Base-by-base conservation (phyloP, 1,140 invertebrate genomes). In the Drosophila nasuta region DNA sequence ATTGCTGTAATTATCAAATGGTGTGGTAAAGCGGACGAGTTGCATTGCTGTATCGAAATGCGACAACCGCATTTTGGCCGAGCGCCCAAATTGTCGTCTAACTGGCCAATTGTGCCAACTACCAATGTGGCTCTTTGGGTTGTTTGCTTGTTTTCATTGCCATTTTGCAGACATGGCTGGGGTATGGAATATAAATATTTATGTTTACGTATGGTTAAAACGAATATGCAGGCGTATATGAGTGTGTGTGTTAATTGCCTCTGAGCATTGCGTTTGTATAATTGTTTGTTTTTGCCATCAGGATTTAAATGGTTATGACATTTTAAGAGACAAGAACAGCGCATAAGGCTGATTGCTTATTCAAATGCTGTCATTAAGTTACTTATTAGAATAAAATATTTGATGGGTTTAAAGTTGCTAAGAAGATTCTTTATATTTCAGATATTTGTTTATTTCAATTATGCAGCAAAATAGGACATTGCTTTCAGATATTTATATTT, bases 11-110 rank as follows among this genome's bases (percentile, higher is more conserved):
- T 88, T 81, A 88, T 89, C 83, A 81, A 83, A 89, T 88, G 77
- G 52, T 65, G n/a, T 68, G 68, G 45, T 63, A 78, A 59, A 71
- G 66, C 64, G 59, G 8, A 38, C 48, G 13, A 57, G 25, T 41
- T 28, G 17, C 17, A 38, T 45, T 75, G 78, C 78, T 77, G 81
- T 78, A 85, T 81, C 75, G 78, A 85, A 83, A 81, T 87, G 83
- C 77, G 85, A 73, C 79, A 83, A 67, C 70, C 74, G 51, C 77
- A 80, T 78, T 88, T 89, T 88, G 83, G 83, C 77, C 52, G 52
- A 48, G 66, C 67, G 83, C 83, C 83, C 80, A 74, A 72, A 70
- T 67, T 70, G 77, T 62, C 68, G 64, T 72, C 63, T 60, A 86
- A 82, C 77, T 89, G 81, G 74, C 83, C 77, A 88, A 89, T 75